Conservation (phyloP, 2,888 invertebrate species). For the Brachylomia viminalis region DNA sequence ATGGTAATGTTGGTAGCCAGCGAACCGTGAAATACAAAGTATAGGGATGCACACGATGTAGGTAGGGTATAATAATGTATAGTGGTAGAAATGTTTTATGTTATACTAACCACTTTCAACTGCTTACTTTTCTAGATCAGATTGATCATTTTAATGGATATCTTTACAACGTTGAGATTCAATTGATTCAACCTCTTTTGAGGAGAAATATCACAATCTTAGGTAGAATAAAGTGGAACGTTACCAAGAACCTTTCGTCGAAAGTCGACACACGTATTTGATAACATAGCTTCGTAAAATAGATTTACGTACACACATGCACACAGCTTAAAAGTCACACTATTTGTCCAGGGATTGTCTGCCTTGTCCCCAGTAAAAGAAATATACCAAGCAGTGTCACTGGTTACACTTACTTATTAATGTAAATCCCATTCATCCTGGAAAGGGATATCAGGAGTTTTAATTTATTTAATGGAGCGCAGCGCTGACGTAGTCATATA, state of each 20-base stretch:
- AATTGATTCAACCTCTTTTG: background rate
- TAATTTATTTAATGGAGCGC: constrained; percentile 40
- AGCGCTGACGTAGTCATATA: background rate
- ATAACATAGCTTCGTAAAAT: background rate
- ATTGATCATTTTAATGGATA: too few relatives aligned
- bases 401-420: background rate
- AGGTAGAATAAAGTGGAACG: background rate
- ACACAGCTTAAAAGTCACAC: background rate
- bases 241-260: background rate
- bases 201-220: background rate
- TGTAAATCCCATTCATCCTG: background rate
- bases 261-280: background rate
- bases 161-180: background rate
- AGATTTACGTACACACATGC: background rate
- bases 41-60: background rate
- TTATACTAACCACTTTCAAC: too few relatives aligned
- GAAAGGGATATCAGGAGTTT: background rate
- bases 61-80: background rate
- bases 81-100: background rate
- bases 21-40: constrained; percentile 32
- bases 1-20: constrained; percentile 22
- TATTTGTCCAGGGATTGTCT: background rate
- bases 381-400: background rate
- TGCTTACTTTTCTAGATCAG: background rate
- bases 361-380: background rate